Conservation (phyloP, 2,888 invertebrate species). For the Clistopyga incitator region DNA sequence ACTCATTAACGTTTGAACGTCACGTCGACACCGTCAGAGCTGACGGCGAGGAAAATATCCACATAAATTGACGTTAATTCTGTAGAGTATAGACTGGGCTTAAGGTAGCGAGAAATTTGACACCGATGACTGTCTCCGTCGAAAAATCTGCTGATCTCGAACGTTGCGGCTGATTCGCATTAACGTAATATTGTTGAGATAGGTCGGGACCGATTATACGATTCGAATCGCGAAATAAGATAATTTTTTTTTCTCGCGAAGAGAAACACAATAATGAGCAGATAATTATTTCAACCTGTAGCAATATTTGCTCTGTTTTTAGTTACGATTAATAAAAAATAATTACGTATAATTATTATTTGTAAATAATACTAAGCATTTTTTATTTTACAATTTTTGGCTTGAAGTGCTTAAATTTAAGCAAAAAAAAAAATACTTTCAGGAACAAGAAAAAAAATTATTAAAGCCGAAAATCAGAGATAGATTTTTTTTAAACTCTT, state of each 20-base stretch:
- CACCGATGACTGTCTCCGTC: constrained; percentile 49
- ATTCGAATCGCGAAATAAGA: not conserved
- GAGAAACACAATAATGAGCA: not conserved
- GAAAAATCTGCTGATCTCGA: constrained; percentile 61
- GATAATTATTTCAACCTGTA: not conserved
- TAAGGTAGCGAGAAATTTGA: constrained; percentile 61
- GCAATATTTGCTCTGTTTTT: not conserved
- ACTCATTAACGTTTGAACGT: not conserved
- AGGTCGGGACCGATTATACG: constrained; percentile 58
- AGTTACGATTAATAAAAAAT: no score
- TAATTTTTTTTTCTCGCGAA: not conserved
- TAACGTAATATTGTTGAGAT: constrained; percentile 55
- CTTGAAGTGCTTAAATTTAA: no score
- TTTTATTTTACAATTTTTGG: no score
- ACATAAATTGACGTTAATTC: constrained; percentile 23
- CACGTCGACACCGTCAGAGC: not conserved
- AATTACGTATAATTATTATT: no score
- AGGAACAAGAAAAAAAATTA: no score
- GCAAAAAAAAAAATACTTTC: no score
- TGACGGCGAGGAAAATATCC: constrained; percentile 13
- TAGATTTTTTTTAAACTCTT: no score
- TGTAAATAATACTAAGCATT: not conserved
- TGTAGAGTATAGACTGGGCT: constrained; percentile 11
- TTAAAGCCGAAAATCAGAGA: no score
- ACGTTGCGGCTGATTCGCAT: constrained; percentile 31